Conservation (phyloP, 2,888 invertebrate genomes). For the Erannis defoliaria region DNA sequence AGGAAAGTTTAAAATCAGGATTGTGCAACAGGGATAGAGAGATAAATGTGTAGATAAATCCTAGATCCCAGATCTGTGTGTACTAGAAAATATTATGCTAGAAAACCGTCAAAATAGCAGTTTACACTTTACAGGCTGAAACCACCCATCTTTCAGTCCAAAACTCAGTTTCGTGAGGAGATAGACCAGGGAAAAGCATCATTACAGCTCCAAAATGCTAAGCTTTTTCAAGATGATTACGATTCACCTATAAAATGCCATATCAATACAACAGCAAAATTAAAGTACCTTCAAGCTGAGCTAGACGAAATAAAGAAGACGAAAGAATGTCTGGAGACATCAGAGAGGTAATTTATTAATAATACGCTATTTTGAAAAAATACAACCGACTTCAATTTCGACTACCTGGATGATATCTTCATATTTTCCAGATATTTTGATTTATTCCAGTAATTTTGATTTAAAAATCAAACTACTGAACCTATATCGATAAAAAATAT, state of each 20-base stretch:
- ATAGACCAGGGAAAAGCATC: slow-evolving; percentile 8
- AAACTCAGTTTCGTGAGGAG: slow-evolving; percentile 9
- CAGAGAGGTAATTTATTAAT: slow-evolving; percentile 55
- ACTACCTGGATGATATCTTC: no score
- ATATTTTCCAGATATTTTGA: no score
- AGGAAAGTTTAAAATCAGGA: no score
- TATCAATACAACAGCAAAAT: slow-evolving; percentile 50
- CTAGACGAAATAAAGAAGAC: slow-evolving; percentile 60
- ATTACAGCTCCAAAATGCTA: slow-evolving; percentile 30
- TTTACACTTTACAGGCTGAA: slow-evolving; percentile 3
- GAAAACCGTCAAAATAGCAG: not conserved
- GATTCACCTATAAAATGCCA: slow-evolving; percentile 24
- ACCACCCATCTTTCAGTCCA: not conserved
- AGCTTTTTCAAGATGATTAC: slow-evolving; percentile 22
- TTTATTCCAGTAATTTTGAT: no score
- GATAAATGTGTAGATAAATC: no score
- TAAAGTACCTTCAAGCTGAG: slow-evolving; percentile 56
- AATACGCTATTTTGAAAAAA: no score
- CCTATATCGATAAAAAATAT: no score
- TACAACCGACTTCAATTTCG: no score
- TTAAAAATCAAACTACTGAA: no score
- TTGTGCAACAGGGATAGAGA: no score
- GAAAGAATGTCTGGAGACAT: slow-evolving; percentile 45
- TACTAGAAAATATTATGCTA: not conserved
- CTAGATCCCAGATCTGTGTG: no score